phyloP scores from a whole-genome alignment of 2,113 vertebrate genomes.

The Vombatus ursinus region DNA sequence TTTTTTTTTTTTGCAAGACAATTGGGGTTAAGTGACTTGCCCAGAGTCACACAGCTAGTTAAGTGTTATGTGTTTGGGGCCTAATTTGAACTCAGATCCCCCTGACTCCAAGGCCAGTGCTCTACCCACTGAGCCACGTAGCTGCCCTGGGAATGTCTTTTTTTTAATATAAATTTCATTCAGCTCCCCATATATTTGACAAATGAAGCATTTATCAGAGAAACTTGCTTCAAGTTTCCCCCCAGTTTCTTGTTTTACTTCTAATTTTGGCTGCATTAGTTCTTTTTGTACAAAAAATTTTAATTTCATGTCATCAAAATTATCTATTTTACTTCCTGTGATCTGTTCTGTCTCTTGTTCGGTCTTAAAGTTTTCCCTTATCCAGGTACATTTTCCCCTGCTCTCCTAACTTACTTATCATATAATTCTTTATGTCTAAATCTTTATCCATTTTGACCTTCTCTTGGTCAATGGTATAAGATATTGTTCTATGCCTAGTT shows the following conservation, averaged over 20 bases:
- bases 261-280: background rate
- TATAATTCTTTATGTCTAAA: background rate
- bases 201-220: background rate
- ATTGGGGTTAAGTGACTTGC: too few relatives aligned
- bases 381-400: background rate
- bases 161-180: background rate
- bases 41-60: too few relatives aligned
- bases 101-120: too few relatives aligned
- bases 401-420: background rate
- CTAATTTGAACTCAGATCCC: too few relatives aligned
- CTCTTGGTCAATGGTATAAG: background rate
- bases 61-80: too few relatives aligned
- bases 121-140: too few relatives aligned
- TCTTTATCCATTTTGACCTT: background rate
- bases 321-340: background rate
- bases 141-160: background rate
- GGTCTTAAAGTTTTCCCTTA: background rate
- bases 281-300: background rate
- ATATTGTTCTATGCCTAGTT: background rate
- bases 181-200: background rate
- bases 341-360: background rate
- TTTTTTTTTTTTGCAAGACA: background rate
- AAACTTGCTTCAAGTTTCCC: background rate
- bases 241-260: background rate
- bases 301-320: background rate